phyloP scores from a whole-genome alignment of 2,797 vertebrate species.

The Acomys russatus region DNA sequence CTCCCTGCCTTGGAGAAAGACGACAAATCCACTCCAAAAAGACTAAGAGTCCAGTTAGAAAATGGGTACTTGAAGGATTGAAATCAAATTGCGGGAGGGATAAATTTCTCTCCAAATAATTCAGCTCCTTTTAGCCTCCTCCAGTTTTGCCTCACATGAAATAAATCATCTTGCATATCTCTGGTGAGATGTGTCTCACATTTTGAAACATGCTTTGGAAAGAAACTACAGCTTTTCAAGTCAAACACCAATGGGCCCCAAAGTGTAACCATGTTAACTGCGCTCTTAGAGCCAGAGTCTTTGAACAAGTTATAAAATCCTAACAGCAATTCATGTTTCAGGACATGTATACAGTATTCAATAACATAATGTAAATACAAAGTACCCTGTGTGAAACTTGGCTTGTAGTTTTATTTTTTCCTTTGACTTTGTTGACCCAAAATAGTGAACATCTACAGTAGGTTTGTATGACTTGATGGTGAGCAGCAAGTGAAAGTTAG shows the following conservation, averaged over 20 bases:
- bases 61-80: not conserved
- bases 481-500: not conserved
- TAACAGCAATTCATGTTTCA: slow-evolving; percentile 4
- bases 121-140: not conserved
- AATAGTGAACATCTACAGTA: not conserved
- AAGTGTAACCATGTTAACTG: not conserved
- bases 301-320: slow-evolving; percentile 23
- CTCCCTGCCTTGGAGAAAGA: slow-evolving; percentile 42
- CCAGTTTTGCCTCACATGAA: slow-evolving; percentile 14
- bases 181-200: not conserved
- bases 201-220: slow-evolving; percentile 22
- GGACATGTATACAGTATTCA: slow-evolving; percentile 11
- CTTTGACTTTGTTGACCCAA: slow-evolving; percentile 25
- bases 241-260: not conserved
- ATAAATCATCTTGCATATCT: slow-evolving; percentile 22
- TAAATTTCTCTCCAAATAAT: slow-evolving; percentile 51
- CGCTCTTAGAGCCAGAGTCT: not conserved
- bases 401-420: not conserved
- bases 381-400: not conserved
- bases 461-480: not conserved
- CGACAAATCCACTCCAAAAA: not conserved
- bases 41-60: not conserved
- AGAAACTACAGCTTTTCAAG: slow-evolving; percentile 24
- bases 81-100: slow-evolving; percentile 20
- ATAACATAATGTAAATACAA: not conserved